Evolutionary conservation across 2,888 invertebrate genomes (phyloP), one percentile per base, ranked within the genome.

Genomic region (Hirtodrosophila alboralis): DNA sequence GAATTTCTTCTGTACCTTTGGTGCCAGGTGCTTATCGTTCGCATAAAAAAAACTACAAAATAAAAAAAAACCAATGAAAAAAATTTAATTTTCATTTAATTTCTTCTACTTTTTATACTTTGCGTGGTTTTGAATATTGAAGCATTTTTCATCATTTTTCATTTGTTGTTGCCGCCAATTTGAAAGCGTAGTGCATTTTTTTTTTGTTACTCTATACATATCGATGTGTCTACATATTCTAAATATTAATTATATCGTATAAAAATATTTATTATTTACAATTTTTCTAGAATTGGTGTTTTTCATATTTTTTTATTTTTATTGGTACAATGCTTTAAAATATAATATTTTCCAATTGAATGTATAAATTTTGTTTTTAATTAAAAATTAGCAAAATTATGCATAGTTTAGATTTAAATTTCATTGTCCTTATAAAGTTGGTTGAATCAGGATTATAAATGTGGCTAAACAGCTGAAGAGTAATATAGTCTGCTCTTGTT

Each of bases 21-120:
- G 91, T 91, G 89, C 91, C 91, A 91, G 92, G 92, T 92, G 91
- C 90, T 89, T 90, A 89, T 83, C 86, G 85, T 87, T 87, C 86
- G 81, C 83, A 75, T 85, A 76, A 77, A 84, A 63, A 65, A 67
- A 57, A 61, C 65, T 60, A 51, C 57, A 59, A 48, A 60, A 18
- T 18, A 3, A 18, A 51, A 57, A 58, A 56, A 44, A 67, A 70
- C 45, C 60, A 65, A 58, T 10, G 51, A 65, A 49, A 61, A 62
- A 66, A 68, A 57, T 58, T 41, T 53, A 23, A 60, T 64, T 67
- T 58, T 71, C 47, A 49, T 71, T 77, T 63, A 6, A 44, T 65
- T 74, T 69, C 10, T 16, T 60, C 47, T 56, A 18, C 52, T 56
- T 52, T 51, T 57, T 59, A 53, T 62, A 61, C 53, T 40, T 65